Conservation (phyloP, 2,888 invertebrate species). For the Mesopsocus fuscifrons region DNA sequence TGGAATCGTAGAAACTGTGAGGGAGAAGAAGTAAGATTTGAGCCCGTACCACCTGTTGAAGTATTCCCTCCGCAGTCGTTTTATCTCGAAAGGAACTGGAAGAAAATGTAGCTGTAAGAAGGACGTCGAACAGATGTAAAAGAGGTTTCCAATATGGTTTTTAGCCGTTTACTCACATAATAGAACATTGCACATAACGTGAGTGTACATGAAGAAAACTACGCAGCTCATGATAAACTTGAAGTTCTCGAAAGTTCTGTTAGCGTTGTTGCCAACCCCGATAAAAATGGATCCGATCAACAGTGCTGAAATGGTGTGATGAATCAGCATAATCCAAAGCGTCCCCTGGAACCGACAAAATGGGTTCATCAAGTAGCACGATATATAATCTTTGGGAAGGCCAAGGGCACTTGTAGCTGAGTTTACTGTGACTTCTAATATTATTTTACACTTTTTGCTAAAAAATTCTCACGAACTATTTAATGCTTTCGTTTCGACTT, state of each 20-base stretch:
- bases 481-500: too few species aligned
- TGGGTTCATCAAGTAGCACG: too few species aligned
- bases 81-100: constrained; percentile 40
- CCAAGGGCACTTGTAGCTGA: too few species aligned
- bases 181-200: constrained; percentile 38
- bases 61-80: constrained; percentile 37
- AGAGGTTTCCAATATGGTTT: too few species aligned
- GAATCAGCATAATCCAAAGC: constrained; percentile 34
- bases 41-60: constrained; percentile 47
- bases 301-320: constrained; percentile 33
- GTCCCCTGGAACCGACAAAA: constrained; percentile 27
- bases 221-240: constrained; percentile 37
- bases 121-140: too few species aligned
- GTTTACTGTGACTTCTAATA: constrained; percentile 6
- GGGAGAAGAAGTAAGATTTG: constrained; percentile 39
- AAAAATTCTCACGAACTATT: too few species aligned
- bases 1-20: constrained; percentile 34
- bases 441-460: not conserved
- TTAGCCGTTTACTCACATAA: constrained; percentile 44
- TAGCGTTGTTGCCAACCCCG: constrained; percentile 35
- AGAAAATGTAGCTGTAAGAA: too few species aligned
- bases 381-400: too few species aligned
- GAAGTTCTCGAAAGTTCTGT: constrained; percentile 33
- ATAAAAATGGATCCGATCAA: constrained; percentile 37
- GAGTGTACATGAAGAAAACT: constrained; percentile 43